Conservation (phyloP, 2,797 vertebrate genomes). For the Rhabdophis nuchalis region DNA sequence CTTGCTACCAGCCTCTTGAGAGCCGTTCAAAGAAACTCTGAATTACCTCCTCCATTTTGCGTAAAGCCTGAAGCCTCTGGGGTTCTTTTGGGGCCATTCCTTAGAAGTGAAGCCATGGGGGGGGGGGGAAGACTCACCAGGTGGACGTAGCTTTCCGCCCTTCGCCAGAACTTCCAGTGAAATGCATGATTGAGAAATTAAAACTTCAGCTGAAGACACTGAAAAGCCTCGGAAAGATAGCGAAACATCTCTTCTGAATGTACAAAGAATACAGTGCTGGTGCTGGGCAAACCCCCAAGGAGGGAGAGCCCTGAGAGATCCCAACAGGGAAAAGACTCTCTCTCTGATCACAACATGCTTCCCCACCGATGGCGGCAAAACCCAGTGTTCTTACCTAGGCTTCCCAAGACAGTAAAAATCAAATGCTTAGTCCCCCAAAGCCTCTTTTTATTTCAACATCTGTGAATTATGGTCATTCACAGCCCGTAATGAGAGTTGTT, state of each 20-base stretch:
- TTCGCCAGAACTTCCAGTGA: neutral
- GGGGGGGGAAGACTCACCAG: neutral
- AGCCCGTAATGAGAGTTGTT: no score
- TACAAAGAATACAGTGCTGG: neutral
- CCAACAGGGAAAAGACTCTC: neutral
- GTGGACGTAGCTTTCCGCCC: neutral
- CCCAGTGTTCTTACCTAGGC: neutral
- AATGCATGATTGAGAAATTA: neutral
- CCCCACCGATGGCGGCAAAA: neutral
- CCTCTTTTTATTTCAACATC: no score
- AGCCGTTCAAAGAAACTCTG: neutral
- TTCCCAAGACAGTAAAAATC: no score
- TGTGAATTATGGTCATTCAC: no score
- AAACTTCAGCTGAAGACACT: neutral
- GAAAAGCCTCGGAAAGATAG: neutral
- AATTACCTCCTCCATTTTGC: slow-evolving; percentile 37
- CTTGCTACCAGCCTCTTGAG: slow-evolving; percentile 41
- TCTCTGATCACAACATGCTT: neutral
- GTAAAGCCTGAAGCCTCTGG: slow-evolving; percentile 35
- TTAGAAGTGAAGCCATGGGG: neutral
- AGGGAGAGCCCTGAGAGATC: neutral
- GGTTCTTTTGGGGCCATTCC: neutral
- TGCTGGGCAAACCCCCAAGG: neutral
- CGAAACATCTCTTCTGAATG: neutral
- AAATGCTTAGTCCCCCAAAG: no score